Evolutionary conservation across 2,797 vertebrate species (phyloP).

Genomic region (Sus cebifrons): DNA sequence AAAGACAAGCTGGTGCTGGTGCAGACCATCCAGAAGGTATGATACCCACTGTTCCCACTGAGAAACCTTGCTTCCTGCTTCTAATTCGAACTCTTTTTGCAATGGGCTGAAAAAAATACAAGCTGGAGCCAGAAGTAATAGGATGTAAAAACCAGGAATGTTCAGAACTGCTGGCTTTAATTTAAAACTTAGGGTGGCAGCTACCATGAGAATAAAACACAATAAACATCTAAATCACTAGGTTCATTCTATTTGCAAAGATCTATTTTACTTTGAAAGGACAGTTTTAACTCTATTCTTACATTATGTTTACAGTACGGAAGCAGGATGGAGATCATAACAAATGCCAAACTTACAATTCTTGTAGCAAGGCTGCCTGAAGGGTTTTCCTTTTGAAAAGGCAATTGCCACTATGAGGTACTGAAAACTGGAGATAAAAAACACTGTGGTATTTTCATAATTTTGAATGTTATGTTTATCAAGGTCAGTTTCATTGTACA

Average conservation of each 20-base stretch:
- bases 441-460: constrained; percentile 98
- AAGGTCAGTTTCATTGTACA: constrained; percentile 89
- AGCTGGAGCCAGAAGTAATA: background rate
- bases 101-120: constrained; percentile 5
- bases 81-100: background rate
- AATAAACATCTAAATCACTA: constrained; percentile 45
- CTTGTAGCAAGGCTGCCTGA: constrained; percentile 98
- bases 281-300: constrained; percentile 34
- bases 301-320: constrained; percentile 7
- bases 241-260: background rate
- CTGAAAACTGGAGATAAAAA: constrained; percentile 98
- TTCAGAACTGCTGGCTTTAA: background rate
- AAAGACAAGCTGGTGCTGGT: background rate
- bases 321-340: constrained; percentile 27
- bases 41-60: background rate
- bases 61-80: background rate
- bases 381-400: constrained; percentile 99
- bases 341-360: constrained; percentile 93
- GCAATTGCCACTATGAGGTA: constrained; percentile 98
- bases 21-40: background rate
- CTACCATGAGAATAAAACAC: constrained; percentile 21
- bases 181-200: background rate
- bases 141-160: constrained; percentile 41
- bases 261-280: background rate
- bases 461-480: constrained; percentile 96